A percentile compares a stretch with the other conserved stretches of the same genome.
Conservation (phyloP, 2,797 vertebrate species). For the Amblyraja radiata region DNA sequence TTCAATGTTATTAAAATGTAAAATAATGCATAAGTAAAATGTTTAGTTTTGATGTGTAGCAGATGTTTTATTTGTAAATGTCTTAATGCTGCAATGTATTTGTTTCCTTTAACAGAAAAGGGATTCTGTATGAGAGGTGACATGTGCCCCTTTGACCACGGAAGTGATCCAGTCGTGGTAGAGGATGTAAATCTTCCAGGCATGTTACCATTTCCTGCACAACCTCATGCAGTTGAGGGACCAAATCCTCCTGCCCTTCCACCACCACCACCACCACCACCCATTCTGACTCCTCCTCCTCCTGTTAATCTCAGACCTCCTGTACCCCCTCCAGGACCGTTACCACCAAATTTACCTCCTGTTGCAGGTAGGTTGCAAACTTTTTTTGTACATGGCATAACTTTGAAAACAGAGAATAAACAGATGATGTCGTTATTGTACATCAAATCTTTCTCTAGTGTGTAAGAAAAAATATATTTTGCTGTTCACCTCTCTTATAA, state of each 20-base stretch:
- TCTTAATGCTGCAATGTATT: neutral
- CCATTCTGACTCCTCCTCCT: conserved; percentile 73
- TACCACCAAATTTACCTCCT: conserved; percentile 87
- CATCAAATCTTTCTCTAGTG: neutral
- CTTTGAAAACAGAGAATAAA: neutral
- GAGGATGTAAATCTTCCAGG: conserved; percentile 92
- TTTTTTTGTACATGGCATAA: neutral
- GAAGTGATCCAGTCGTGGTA: conserved; percentile 93
- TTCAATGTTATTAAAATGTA: conserved; percentile 19
- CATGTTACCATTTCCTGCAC: conserved; percentile 88
- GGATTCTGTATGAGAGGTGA: conserved; percentile 96
- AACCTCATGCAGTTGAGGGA: conserved; percentile 83
- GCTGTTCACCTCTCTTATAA: neutral
- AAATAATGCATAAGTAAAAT: conserved; percentile 4
- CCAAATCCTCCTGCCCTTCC: conserved; percentile 80
- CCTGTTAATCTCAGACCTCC: conserved; percentile 88
- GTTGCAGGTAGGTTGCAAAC: conserved; percentile 70
- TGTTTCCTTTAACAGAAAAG: conserved; percentile 69
- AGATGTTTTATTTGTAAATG: conserved; percentile 40
- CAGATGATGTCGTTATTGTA: neutral
- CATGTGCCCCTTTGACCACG: conserved; percentile 94
- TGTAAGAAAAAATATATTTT: neutral
- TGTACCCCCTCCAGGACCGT: conserved; percentile 79
- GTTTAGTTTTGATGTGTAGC: conserved; percentile 37
- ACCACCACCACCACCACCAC: conserved; percentile 81